Conservation (phyloP, 2,797 vertebrate species). For the Microctenopoma steveboyesi region DNA sequence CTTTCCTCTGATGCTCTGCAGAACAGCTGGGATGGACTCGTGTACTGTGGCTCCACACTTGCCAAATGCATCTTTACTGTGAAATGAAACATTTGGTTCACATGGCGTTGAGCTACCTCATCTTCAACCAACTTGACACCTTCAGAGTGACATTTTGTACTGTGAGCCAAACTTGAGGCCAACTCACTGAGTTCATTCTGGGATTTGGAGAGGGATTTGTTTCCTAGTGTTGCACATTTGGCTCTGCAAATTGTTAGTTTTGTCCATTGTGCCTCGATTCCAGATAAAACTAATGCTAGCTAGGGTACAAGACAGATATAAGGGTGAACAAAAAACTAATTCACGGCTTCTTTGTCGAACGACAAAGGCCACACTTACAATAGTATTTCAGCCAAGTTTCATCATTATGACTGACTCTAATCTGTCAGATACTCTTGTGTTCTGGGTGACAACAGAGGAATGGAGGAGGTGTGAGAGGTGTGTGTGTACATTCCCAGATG, state of each 20-base stretch:
- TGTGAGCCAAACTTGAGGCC: slow-evolving; percentile 10
- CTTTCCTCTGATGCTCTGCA: slow-evolving; percentile 68
- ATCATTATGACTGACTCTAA: slow-evolving; percentile 63
- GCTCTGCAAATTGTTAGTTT: slow-evolving; percentile 22
- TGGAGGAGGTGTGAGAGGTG: background rate
- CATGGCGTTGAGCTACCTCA: slow-evolving; percentile 22
- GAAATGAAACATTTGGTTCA: slow-evolving; percentile 69
- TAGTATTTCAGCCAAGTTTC: slow-evolving; percentile 63
- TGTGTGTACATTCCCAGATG: slow-evolving; percentile 25
- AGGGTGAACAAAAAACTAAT: slow-evolving; percentile 47
- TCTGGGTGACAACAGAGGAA: slow-evolving; percentile 36
- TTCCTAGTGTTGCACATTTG: slow-evolving; percentile 9
- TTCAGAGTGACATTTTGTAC: slow-evolving; percentile 27
- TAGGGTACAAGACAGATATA: slow-evolving; percentile 48
- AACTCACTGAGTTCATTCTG: slow-evolving; percentile 13
- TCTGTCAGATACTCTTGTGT: slow-evolving; percentile 37
- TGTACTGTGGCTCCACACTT: slow-evolving; percentile 39
- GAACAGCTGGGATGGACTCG: slow-evolving; percentile 62
- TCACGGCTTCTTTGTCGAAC: slow-evolving; percentile 56
- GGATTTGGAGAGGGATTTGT: slow-evolving; percentile 19
- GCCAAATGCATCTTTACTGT: slow-evolving; percentile 59
- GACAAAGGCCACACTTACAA: slow-evolving; percentile 41
- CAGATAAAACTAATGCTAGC: slow-evolving; percentile 43
- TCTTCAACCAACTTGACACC: slow-evolving; percentile 35
- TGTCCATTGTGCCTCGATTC: slow-evolving; percentile 18